Conservation (phyloP, 2,797 vertebrate genomes). For the Enteromius paludinosus region DNA sequence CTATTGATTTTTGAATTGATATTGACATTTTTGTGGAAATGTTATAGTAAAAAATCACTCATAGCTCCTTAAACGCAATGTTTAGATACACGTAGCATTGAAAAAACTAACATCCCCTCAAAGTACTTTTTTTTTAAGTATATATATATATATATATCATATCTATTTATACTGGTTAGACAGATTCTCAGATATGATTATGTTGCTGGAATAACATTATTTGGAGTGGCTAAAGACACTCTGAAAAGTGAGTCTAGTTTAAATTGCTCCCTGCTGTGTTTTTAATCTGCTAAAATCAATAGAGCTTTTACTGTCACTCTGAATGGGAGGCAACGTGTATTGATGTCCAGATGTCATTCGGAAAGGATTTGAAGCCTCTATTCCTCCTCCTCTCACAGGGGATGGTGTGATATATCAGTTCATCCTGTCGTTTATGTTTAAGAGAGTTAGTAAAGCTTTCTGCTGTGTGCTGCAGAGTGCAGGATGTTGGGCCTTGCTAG, state of each 20-base stretch:
- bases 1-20: conserved; percentile 55
- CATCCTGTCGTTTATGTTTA: conserved; percentile 66
- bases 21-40: conserved; percentile 26
- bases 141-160: neutral
- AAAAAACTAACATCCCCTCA: neutral
- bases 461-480: conserved; percentile 54
- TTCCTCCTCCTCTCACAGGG: conserved; percentile 60
- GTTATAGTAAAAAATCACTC: neutral
- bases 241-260: conserved; percentile 78
- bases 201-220: conserved; percentile 69
- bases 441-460: conserved; percentile 63
- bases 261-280: conserved; percentile 82
- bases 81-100: neutral
- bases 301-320: conserved; percentile 80
- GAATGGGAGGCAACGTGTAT: conserved; percentile 72
- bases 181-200: conserved; percentile 63
- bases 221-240: conserved; percentile 70
- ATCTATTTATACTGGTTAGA: conserved; percentile 4
- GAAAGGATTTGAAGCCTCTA: conserved; percentile 74
- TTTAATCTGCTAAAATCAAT: conserved; percentile 82
- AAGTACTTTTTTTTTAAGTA: neutral
- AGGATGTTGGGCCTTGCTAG: conserved; percentile 53
- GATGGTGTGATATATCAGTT: conserved; percentile 68
- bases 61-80: neutral
- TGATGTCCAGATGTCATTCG: conserved; percentile 80